phyloP scores from a whole-genome alignment of 2,797 vertebrate species.

The Tachyglossus aculeatus region DNA sequence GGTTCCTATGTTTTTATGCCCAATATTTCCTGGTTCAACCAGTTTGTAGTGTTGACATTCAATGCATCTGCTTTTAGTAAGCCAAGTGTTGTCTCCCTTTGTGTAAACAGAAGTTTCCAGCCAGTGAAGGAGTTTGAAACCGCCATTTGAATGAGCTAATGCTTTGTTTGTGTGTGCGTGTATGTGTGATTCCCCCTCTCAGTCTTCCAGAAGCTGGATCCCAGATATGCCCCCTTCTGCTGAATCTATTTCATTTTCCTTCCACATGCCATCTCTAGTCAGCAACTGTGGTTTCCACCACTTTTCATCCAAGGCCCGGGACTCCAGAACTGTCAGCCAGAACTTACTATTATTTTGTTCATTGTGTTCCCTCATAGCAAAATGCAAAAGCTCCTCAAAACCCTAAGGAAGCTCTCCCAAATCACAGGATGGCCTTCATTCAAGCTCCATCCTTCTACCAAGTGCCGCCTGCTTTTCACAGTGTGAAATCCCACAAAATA shows the following conservation, averaged over 20 bases:
- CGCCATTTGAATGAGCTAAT: not conserved
- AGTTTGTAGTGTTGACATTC: slow-evolving; percentile 35
- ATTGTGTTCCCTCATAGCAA: too few species aligned
- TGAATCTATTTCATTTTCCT: too few species aligned
- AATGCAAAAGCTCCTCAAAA: too few species aligned
- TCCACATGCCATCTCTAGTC: not conserved
- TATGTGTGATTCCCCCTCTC: not conserved
- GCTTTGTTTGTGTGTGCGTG: too few species aligned
- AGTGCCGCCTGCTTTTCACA: too few species aligned
- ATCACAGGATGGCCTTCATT: too few species aligned
- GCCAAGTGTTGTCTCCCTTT: slow-evolving; percentile 7
- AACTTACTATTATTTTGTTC: too few species aligned
- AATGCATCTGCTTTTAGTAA: slow-evolving; percentile 15
- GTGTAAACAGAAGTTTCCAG: slow-evolving; percentile 20
- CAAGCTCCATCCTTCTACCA: not conserved
- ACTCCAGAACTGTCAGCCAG: too few species aligned
- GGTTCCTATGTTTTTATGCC: not conserved
- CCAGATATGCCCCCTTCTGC: not conserved
- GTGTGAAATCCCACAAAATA: too few species aligned
- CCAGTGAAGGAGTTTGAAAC: not conserved
- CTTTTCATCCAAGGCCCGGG: too few species aligned
- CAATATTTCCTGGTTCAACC: slow-evolving; percentile 27
- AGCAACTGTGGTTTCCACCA: not conserved
- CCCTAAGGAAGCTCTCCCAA: not conserved
- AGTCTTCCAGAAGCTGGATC: not conserved